A percentile compares a stretch with the other conserved stretches of the same genome.
Evolutionary conservation across 2,797 vertebrate species (phyloP).

Genomic region (Philypnodon macrostomus): DNA sequence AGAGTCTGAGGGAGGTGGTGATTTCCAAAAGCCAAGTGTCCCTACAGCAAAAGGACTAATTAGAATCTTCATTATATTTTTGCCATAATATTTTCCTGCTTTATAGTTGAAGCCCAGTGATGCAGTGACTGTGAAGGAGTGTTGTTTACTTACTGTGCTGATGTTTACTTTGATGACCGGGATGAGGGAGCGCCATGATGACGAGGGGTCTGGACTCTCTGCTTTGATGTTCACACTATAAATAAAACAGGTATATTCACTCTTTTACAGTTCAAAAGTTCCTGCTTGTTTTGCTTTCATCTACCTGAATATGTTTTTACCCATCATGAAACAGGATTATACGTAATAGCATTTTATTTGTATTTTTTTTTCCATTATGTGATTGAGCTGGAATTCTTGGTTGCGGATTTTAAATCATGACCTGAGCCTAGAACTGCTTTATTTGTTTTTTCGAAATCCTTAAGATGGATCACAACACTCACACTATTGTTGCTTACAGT

Average conservation of each 20-base stretch:
- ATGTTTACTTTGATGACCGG: slow-evolving; percentile 98
- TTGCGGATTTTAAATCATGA: no score
- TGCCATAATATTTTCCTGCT: neutral
- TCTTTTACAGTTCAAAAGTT: neutral
- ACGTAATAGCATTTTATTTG: no score
- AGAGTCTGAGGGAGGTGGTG: slow-evolving; percentile 95
- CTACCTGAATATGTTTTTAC: no score
- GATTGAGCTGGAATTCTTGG: no score
- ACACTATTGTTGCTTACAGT: no score
- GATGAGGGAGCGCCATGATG: slow-evolving; percentile 97
- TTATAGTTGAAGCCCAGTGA: neutral
- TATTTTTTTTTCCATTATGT: no score
- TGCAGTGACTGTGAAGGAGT: neutral
- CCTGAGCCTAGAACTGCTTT: no score
- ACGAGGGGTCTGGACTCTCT: slow-evolving; percentile 88
- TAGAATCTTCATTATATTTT: neutral
- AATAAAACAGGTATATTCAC: neutral
- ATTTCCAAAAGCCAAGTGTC: slow-evolving; percentile 95
- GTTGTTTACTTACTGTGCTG: slow-evolving; percentile 86
- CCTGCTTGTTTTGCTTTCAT: no score
- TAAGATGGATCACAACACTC: no score
- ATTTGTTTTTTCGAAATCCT: no score
- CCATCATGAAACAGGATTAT: no score
- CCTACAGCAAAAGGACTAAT: slow-evolving; percentile 67
- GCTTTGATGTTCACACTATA: slow-evolving; percentile 87